Base-by-base conservation (phyloP, 2,113 vertebrate genomes). In the Empidonax traillii region DNA sequence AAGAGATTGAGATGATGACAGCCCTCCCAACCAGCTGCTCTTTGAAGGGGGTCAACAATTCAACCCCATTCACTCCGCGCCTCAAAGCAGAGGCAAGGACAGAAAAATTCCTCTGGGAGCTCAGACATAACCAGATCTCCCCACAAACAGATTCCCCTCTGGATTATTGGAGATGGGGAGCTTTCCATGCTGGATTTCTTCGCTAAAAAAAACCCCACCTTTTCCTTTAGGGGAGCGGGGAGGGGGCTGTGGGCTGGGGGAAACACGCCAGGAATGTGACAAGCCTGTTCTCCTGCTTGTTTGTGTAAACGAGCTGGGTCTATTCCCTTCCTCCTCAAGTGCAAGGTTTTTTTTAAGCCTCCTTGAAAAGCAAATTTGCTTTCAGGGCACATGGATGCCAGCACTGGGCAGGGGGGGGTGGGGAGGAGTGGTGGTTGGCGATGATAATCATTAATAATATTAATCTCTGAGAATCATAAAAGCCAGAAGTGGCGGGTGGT, bases 351-450 rank as follows among this genome's bases (percentile, higher is more conserved):
- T 94, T 95, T 94, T 94, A 91, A 97, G 92, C 92, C 85, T 97
- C 90, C 90, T 85, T 94, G 97, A 56, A 97, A 96, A 97, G 96
- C 87, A 97, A 97, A 97, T 97, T 97, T 96, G 80, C 95, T 96
- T 96, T 96, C 83, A 37, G 86, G 78, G 88, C n/a, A 21, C 62
- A 17, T 0, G 21, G 82, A n/a, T 92, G 94, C 83, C 93, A 96
- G 85, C 53, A 41, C 1, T 5, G 37, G 28, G 23, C 5, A 3
- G 47, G 35, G 27, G 5, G 47, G 39, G 27, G 5, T n/a, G 39
- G 23, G 4, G 44, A 14, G 81, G 47, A 0, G 18, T 21, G 59
- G 52, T 27, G 31, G 43, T 37, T 79, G 68, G 41, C 14, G 41
- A 27, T 4, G 8, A 27, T 49, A 27, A 30, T 69, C n/a, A 76